Conservation (phyloP, 2,888 invertebrate species). For the Magallana nippona region DNA sequence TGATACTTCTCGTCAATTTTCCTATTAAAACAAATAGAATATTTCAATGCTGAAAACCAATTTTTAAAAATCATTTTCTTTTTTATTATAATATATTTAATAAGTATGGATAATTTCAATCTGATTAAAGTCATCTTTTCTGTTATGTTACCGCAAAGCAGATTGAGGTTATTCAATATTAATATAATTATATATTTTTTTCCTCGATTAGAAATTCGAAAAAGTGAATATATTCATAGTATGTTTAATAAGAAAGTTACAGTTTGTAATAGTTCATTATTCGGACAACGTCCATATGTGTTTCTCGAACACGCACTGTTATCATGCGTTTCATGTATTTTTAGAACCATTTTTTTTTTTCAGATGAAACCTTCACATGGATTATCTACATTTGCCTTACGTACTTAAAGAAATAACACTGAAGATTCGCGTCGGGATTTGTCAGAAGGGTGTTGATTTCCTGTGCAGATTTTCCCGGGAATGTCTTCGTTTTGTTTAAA, state of each 20-base stretch:
- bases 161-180: not conserved
- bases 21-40: not conserved
- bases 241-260: not conserved
- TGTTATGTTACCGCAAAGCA: too few relatives aligned
- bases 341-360: not conserved
- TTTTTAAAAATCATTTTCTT: too few relatives aligned
- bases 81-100: not conserved
- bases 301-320: too few relatives aligned
- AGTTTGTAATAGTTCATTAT: not conserved
- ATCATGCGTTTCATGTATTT: not conserved
- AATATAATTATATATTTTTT: too few relatives aligned
- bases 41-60: not conserved
- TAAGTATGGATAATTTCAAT: too few relatives aligned
- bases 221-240: too few relatives aligned
- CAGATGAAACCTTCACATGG: too few relatives aligned
- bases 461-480: conserved; percentile 21
- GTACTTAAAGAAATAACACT: conserved; percentile 38
- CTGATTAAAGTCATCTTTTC: too few relatives aligned
- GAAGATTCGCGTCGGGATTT: not conserved
- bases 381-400: too few relatives aligned
- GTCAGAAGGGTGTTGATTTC: conserved; percentile 14
- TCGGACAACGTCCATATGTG: too few relatives aligned
- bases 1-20: not conserved
- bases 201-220: too few relatives aligned
- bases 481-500: conserved; percentile 8